phyloP scores from a whole-genome alignment of 1,140 invertebrate genomes.

The Caenorhabditis tropicalis region DNA sequence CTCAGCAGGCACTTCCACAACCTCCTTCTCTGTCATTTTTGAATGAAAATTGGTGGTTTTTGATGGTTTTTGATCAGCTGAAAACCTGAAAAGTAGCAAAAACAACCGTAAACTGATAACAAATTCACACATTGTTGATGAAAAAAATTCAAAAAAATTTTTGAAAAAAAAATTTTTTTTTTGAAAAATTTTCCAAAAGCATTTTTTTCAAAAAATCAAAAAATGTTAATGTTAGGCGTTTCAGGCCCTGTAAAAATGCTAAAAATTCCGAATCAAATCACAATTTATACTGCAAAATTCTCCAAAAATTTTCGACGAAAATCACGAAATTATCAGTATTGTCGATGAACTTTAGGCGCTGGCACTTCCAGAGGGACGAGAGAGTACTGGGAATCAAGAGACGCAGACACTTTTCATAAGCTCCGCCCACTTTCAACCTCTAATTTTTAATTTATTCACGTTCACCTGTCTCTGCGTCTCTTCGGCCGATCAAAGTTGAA shows the following conservation, averaged over 20 bases:
- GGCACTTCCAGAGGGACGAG: background rate
- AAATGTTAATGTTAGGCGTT: background rate
- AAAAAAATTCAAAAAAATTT: background rate
- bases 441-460: slow-evolving; percentile 30
- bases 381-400: background rate
- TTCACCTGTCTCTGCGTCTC: slow-evolving; percentile 24
- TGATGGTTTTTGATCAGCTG: too few species aligned
- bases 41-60: background rate
- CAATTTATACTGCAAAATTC: background rate
- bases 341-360: background rate
- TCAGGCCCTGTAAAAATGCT: background rate
- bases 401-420: background rate
- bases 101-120: too few species aligned
- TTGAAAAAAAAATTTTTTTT: background rate
- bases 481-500: slow-evolving; percentile 1
- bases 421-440: background rate
- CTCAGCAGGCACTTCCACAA: background rate
- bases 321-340: background rate
- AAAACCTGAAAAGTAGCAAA: too few species aligned
- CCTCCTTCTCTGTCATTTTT: background rate
- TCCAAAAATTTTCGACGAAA: background rate
- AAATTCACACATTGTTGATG: too few species aligned
- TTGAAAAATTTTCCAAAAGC: background rate
- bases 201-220: background rate
- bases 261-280: background rate